Base-by-base conservation (phyloP, 2,797 vertebrate species). In the Vultur gryphus region DNA sequence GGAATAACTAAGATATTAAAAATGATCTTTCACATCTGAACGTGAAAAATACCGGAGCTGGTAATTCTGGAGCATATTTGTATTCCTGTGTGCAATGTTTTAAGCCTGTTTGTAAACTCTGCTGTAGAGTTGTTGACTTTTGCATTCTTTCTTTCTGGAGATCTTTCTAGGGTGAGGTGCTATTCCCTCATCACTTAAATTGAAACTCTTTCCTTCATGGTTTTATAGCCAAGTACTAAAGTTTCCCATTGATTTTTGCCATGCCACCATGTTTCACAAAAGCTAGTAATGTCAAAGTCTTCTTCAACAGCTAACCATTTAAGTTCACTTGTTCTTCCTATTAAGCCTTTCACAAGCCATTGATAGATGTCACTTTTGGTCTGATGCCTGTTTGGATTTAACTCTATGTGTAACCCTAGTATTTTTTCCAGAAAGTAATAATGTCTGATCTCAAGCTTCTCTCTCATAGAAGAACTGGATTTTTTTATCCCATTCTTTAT, bases 181-280 rank as follows among this genome's bases (percentile, higher is more conserved):
- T 90, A 59, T 70, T 83, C 41, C 35, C 72, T 80, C 78, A 89
- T 52, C 49, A 23, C 57, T 72, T 75, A 93, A 83, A 89, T 8
- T 78, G 87, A 93, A 96, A 75, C 39, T 35, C 57, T 78, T 92
- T 65, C 61, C 64, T 95, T 83, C 54, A 73, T 35, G 37, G 48
- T 87, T 93, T 93, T 83, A 93, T 41, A 84, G 90, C 41, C 48
- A 90, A 72, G 39, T 37, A 64, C 58, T 89, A 67, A 92, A 93
- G 61, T 85, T 91, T 57, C 28, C 51, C 65, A 93, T 89, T 89
- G 92, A 95, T 95, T 97, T 97, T 81, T 95, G 54, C 33, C 78
- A 88, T 54, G 44, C 43, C 54, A 72, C 75, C 59, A 37, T 71
- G 84, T 80, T 95, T 97, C 84, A 95, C 71, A 90, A 94, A 65